Conservation (phyloP, 2,797 vertebrate genomes). For the Otolemur crassicaudatus region DNA sequence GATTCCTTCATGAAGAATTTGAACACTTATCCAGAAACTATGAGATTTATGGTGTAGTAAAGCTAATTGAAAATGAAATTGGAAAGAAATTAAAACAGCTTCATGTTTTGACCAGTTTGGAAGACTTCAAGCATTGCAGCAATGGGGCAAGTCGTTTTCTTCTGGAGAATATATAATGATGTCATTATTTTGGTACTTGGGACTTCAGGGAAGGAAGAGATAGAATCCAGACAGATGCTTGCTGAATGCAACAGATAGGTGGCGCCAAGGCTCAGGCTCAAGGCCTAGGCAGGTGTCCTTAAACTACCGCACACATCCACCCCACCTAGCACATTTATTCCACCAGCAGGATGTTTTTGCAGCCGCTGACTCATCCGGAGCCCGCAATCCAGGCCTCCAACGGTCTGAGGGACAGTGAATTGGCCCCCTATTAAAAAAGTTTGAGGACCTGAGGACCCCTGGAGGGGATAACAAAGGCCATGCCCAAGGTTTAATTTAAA, state of each 20-base stretch:
- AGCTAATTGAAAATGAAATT: constrained; percentile 79
- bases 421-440: too few relatives aligned
- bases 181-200: constrained; percentile 87
- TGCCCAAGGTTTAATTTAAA: constrained; percentile 61
- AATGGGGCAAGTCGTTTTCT: constrained; percentile 84
- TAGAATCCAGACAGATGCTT: constrained; percentile 79
- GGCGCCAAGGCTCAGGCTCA: constrained; percentile 56
- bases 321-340: too few relatives aligned
- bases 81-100: constrained; percentile 77
- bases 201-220: constrained; percentile 77
- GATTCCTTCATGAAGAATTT: constrained; percentile 70
- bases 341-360: too few relatives aligned
- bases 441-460: too few relatives aligned
- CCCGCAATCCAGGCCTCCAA: too few relatives aligned
- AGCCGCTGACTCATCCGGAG: too few relatives aligned
- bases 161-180: constrained; percentile 86
- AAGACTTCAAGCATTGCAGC: constrained; percentile 78
- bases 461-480: constrained; percentile 46
- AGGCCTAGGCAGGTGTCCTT: not conserved
- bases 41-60: constrained; percentile 60
- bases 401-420: too few relatives aligned
- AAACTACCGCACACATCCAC: too few relatives aligned
- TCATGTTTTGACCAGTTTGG: constrained; percentile 82
- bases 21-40: constrained; percentile 68
- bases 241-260: constrained; percentile 75